phyloP scores from a whole-genome alignment of 2,797 vertebrate species.

The Tenualosa thibaudeaui region DNA sequence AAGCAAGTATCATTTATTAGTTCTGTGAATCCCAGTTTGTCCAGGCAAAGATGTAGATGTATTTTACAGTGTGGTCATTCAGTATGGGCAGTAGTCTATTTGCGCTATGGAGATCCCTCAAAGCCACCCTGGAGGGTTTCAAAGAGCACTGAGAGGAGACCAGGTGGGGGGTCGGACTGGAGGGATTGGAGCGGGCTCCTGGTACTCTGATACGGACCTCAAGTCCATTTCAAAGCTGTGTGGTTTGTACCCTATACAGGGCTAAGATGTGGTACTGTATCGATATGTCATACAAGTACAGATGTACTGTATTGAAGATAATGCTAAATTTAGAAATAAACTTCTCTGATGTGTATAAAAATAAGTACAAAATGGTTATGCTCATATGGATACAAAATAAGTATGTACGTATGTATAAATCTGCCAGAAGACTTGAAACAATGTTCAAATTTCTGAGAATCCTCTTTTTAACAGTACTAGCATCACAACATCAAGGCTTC shows the following conservation, averaged over 20 bases:
- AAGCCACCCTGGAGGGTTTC: conserved; percentile 56
- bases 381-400: conserved; percentile 77
- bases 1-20: conserved; percentile 39
- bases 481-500: conserved; percentile 48
- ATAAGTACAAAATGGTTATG: conserved; percentile 80
- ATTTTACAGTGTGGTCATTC: conserved; percentile 42
- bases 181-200: conserved; percentile 31
- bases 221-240: neutral
- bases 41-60: conserved; percentile 39
- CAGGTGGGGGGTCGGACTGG: conserved; percentile 50
- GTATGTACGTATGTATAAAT: conserved; percentile 68
- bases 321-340: conserved; percentile 63
- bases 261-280: conserved; percentile 56
- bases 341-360: conserved; percentile 74
- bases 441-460: conserved; percentile 53
- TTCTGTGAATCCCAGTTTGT: conserved; percentile 37
- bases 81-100: neutral
- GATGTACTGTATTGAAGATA: conserved; percentile 53
- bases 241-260: neutral
- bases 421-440: conserved; percentile 59
- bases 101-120: conserved; percentile 50
- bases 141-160: conserved; percentile 55
- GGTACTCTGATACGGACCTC: neutral
- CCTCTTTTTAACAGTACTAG: conserved; percentile 49
- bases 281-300: conserved; percentile 42